These are phyloP conservation scores for Crambe crambe DNA, from an alignment of 37 sponge, comb jelly and placozoan species.

Conservation along the genomic window DNA sequence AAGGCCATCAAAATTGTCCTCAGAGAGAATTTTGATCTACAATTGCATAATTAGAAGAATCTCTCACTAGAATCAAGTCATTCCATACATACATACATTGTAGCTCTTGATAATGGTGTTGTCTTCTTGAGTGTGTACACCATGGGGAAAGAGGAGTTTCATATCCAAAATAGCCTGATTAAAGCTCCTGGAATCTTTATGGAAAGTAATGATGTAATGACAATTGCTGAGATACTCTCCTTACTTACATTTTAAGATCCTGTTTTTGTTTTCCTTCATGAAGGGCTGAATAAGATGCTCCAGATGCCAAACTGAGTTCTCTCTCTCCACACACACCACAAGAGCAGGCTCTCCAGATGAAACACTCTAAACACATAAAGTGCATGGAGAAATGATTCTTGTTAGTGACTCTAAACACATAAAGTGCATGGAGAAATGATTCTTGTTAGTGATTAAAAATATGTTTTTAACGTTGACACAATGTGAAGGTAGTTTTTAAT, in stretches of 20 bases:
- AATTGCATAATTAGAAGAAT: neutral
- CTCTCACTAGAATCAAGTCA: neutral
- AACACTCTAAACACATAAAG: too few relatives aligned
- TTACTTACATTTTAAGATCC: slow-evolving; percentile 20
- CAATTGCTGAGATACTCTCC: too few relatives aligned
- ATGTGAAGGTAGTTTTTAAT: too few relatives aligned
- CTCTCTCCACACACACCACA: slow-evolving; percentile 60
- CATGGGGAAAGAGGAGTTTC: slow-evolving; percentile 52
- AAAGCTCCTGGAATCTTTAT: slow-evolving; percentile 48
- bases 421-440: too few relatives aligned
- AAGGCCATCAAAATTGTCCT: neutral
- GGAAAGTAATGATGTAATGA: too few relatives aligned
- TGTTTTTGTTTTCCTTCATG: neutral
- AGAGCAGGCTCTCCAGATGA: neutral
- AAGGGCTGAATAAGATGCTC: slow-evolving; percentile 44
- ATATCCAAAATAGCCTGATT: slow-evolving; percentile 27
- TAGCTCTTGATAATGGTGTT: slow-evolving; percentile 11
- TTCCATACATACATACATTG: too few relatives aligned
- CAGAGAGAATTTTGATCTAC: neutral
- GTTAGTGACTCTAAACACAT: too few relatives aligned
- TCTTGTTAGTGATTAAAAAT: too few relatives aligned
- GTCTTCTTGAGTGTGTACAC: slow-evolving; percentile 21
- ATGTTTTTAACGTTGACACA: too few relatives aligned
- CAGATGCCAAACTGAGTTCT: slow-evolving; percentile 70
- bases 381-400: too few relatives aligned